Evolutionary conservation across 64 coral and sea anemone species (phyloP), one percentile per base, ranked within the genome.

Genomic region (Orbicella faveolata): DNA sequence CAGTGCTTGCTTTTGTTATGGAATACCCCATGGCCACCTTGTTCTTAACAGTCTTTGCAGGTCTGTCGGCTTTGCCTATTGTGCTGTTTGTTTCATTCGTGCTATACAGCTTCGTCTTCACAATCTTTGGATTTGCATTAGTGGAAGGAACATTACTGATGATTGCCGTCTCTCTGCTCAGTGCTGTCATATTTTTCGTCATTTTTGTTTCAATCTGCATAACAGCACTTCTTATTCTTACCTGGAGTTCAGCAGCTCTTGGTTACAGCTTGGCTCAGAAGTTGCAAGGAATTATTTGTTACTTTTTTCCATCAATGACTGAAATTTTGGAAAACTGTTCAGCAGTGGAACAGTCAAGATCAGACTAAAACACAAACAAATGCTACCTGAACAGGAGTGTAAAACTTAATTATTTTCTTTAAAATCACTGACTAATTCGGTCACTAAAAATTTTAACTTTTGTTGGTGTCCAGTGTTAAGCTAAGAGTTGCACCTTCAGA

Each of bases 81-180:
- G 44, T 95, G 36, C 51, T 98, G 14, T 98, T 98, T 69, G 36
- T 90, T 17, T 90, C 87, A 34, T 98, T 98, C 68, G 91, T 93
- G 1, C 6, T 92, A 3, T 83, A 79, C 21, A 88, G 90, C 63
- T 88, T 93, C 55, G 5, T 98, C 48, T 68, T 98, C 15, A 84
- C 94, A 33, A 61, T 95, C 37, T 21, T 95, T 76, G 88, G 90
- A 73, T 98, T 98, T 64, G 37, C 95, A 62, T 75, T 98, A 61
- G 66, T 98, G 36, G 93, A 98, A 95, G 94, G 94, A 51, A 98
- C 96, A 39, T 34, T 98, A 26, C 34, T 98, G 36, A 87, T 89
- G 52, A 48, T 95, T 81, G 96, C 90, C 18, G 77, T 82, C 57
- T 34, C 81, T 39, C n/a, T 95, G 20, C 88, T 98, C 19, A 78